phyloP scores from a whole-genome alignment of 1,140 invertebrate genomes.

The Orius laevigatus region DNA sequence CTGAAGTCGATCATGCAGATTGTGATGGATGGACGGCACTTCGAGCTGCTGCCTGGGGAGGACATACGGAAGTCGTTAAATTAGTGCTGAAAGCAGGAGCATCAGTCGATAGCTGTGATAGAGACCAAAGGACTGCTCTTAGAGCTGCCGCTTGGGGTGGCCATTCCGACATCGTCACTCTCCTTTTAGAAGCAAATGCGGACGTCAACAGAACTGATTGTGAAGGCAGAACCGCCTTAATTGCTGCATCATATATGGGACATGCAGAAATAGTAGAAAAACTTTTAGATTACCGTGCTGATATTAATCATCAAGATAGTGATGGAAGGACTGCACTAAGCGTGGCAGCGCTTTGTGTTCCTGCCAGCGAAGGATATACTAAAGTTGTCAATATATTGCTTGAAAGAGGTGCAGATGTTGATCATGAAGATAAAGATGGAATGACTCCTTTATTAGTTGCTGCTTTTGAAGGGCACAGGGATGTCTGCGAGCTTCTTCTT shows the following conservation, averaged over 20 bases:
- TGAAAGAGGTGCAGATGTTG: slow-evolving; percentile 70
- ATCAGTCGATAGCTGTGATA: slow-evolving; percentile 61
- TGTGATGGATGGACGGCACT: slow-evolving; percentile 80
- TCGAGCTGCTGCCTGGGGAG: slow-evolving; percentile 77
- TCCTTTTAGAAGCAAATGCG: slow-evolving; percentile 47
- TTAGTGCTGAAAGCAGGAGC: slow-evolving; percentile 63
- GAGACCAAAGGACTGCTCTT: slow-evolving; percentile 51
- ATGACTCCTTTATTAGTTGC: slow-evolving; percentile 87
- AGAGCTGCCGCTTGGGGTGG: slow-evolving; percentile 77
- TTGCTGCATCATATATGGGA: slow-evolving; percentile 77
- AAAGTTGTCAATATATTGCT: slow-evolving; percentile 61
- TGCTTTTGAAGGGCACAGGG: slow-evolving; percentile 79
- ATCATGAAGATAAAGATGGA: slow-evolving; percentile 78
- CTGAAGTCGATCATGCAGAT: slow-evolving; percentile 66
- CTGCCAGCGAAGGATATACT: slow-evolving; percentile 57
- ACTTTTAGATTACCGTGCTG: slow-evolving; percentile 66
- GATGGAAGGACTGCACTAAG: slow-evolving; percentile 85
- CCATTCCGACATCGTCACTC: slow-evolving; percentile 50
- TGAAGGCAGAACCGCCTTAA: slow-evolving; percentile 77
- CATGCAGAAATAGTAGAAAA: slow-evolving; percentile 83
- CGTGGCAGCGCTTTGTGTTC: slow-evolving; percentile 80
- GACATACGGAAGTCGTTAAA: slow-evolving; percentile 78
- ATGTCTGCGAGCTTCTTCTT: slow-evolving; percentile 68
- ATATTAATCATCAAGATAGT: slow-evolving; percentile 73
- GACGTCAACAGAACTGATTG: slow-evolving; percentile 59